Conservation (phyloP, 2,888 invertebrate species). For the Microctonus brassicae region DNA sequence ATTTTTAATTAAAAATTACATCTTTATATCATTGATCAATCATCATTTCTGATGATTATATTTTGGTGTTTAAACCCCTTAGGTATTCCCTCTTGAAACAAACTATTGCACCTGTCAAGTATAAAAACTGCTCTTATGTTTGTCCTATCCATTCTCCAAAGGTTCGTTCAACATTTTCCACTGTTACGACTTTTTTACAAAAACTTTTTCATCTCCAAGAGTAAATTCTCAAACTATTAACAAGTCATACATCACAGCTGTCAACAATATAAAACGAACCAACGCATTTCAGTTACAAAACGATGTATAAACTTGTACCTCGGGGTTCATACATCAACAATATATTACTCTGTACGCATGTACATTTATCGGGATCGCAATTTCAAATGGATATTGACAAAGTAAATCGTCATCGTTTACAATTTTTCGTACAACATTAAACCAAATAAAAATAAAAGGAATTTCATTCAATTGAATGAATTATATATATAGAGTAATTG, state of each 20-base stretch:
- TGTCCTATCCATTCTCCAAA: background rate
- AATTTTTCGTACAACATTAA: no score
- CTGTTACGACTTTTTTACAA: background rate
- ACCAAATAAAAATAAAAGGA: no score
- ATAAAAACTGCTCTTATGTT: background rate
- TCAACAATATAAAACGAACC: background rate
- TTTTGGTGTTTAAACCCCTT: background rate
- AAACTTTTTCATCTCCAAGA: background rate
- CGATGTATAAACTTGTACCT: background rate
- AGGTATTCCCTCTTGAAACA: background rate
- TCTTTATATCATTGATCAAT: background rate
- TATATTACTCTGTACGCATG: no score
- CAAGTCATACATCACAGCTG: constrained; percentile 7
- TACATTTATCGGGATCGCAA: no score
- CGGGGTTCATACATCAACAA: background rate
- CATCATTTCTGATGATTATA: background rate
- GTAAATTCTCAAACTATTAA: constrained; percentile 12
- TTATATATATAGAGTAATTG: no score
- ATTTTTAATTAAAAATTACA: no score
- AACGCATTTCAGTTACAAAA: background rate
- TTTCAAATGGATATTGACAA: no score
- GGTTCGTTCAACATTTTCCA: background rate
- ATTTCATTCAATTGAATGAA: no score
- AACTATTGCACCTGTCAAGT: background rate
- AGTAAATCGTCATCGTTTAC: no score